Evolutionary conservation across 2,888 invertebrate species (phyloP), one percentile per base, ranked within the genome.

Genomic region (Proisotoma minuta): DNA sequence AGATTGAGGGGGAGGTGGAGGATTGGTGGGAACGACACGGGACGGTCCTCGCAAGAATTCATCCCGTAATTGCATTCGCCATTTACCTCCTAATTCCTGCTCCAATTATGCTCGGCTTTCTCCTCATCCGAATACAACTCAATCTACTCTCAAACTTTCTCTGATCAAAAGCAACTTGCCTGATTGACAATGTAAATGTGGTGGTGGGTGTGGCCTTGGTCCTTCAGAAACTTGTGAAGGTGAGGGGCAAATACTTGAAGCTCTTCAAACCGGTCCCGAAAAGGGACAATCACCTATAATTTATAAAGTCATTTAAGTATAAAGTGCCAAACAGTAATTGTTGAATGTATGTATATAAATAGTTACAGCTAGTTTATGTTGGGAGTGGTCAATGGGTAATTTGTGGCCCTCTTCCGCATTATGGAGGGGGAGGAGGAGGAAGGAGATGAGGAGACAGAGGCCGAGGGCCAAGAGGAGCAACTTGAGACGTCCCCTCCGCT

Each of bases 181-280:
- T 99, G 99, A 79, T 97, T 94, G n/a, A 97, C 79, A 49, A 97
- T 81, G 77, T 89, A 91, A 78, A 97, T 89, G 76, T 88, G 85
- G 78, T 93, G 90, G 78, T 93, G 90, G 15, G 84, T 81, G 69
- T 97, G 83, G 57, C 84, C 81, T 78, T 98, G 95, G 63, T 84
- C 83, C 48, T 82, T 83, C 34, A 99, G 80, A 78, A 95, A 99
- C 39, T 81, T 80, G 74, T 88, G 84, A 81, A 99, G 87, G 76
- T 95, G 88, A 5, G 98, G 96, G 12, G 86, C 90, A 80, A 98
- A 97, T 73, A 87, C 85, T 59, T 94, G 77, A n/a, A 99, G 82
- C 78, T 99, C 98, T 75, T 97, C 94, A 77, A 96, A 94, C 65
- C 99, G 83, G 78, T 99, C 94, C 73, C 98, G 82, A 79, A 91